Evolutionary conservation across 2,888 invertebrate genomes (phyloP).

Genomic region (Congeria kusceri): DNA sequence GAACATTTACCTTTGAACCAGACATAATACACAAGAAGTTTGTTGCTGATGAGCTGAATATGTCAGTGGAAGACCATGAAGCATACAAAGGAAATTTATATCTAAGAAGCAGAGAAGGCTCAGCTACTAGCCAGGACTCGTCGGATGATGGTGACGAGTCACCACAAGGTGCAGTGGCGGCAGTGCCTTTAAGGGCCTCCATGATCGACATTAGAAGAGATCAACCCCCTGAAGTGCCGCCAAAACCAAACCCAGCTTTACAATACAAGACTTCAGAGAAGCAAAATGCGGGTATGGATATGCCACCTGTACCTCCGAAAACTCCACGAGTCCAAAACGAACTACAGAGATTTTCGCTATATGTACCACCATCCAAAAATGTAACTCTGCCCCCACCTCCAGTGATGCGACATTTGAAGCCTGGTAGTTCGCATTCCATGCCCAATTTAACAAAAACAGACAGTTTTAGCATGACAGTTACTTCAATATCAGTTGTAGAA

Average conservation of each 20-base stretch:
- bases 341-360: not conserved
- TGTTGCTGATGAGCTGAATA: slow-evolving; percentile 38
- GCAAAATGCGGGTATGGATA: too few species aligned
- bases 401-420: not conserved
- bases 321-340: not conserved
- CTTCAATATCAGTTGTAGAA: slow-evolving; percentile 62
- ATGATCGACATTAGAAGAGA: too few species aligned
- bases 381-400: slow-evolving; percentile 1
- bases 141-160: slow-evolving; percentile 4
- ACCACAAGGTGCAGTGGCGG: too few species aligned
- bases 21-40: slow-evolving; percentile 26
- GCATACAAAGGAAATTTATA: slow-evolving; percentile 23
- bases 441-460: slow-evolving; percentile 22
- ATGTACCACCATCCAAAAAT: too few species aligned
- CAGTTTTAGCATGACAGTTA: slow-evolving; percentile 38
- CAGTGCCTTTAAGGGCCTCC: too few species aligned
- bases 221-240: too few species aligned
- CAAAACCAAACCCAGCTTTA: too few species aligned
- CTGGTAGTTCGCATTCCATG: slow-evolving; percentile 13
- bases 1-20: slow-evolving; percentile 48
- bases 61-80: slow-evolving; percentile 26
- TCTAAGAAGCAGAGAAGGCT: not conserved
- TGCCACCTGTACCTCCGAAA: not conserved
- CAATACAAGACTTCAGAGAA: too few species aligned
- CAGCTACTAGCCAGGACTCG: slow-evolving; percentile 7